These are phyloP conservation scores for Dasyprocta punctata DNA, from an alignment of 2,113 vertebrate genomes.

Conservation along the genomic window DNA sequence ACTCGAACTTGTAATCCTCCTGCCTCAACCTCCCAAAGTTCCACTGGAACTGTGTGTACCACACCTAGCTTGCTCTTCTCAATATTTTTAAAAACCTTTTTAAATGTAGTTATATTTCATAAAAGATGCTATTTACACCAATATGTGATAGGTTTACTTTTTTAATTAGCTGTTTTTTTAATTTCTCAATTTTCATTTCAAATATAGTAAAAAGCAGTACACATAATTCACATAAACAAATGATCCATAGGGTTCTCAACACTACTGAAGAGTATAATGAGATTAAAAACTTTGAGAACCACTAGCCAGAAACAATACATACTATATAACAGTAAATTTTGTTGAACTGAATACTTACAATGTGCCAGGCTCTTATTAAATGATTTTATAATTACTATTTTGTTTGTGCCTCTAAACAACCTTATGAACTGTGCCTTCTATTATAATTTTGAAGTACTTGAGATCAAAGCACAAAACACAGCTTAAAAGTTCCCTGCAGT, in stretches of 20 bases:
- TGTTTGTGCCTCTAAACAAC: constrained; percentile 30
- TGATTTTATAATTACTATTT: constrained; percentile 26
- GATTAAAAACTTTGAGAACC: background rate
- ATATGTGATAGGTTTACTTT: background rate
- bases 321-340: background rate
- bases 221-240: background rate
- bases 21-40: background rate
- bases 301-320: background rate
- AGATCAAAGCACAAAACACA: background rate
- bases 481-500: background rate
- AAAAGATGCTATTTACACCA: constrained; percentile 25
- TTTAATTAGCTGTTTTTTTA: background rate
- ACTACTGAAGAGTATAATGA: background rate
- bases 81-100: background rate
- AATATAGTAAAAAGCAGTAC: background rate
- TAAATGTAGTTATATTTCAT: background rate
- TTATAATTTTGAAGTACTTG: background rate
- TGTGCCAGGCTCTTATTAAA: background rate
- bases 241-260: background rate
- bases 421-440: background rate
- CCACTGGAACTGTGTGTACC: background rate
- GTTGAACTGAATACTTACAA: background rate
- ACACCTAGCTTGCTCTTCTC: background rate
- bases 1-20: background rate
- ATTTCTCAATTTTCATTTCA: constrained; percentile 39